Percentiles rank a stretch among this genome's conserved stretches.
Conservation (phyloP, 2,113 vertebrate species). For the Strix uralensis region DNA sequence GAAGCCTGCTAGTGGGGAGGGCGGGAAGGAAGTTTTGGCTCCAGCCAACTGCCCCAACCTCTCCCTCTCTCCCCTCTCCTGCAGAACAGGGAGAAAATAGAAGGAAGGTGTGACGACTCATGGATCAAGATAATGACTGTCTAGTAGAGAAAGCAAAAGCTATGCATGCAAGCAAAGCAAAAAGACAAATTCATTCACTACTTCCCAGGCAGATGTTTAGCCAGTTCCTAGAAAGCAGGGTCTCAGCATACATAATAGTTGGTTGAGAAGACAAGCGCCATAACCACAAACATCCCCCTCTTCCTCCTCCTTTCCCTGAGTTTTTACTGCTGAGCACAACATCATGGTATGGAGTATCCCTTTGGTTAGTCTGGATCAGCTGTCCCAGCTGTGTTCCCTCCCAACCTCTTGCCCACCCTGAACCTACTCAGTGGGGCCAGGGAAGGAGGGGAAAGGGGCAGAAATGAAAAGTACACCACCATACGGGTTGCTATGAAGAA, state of each 20-base stretch:
- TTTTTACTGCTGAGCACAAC: neutral
- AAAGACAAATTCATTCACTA: neutral
- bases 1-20: neutral
- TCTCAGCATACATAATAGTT: rapidly evolving
- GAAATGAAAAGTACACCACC: neutral
- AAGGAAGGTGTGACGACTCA: neutral
- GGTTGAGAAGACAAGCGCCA: neutral
- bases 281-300: rapidly evolving
- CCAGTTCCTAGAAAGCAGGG: neutral
- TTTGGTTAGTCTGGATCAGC: neutral
- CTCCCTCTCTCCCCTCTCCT: neutral
- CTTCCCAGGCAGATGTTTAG: neutral
- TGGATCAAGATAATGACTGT: neutral
- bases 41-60: neutral
- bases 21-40: neutral
- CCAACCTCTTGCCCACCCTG: neutral
- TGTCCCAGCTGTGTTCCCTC: neutral
- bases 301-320: neutral
- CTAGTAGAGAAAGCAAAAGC: neutral
- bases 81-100: neutral
- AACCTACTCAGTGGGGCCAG: neutral
- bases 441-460: neutral
- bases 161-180: neutral
- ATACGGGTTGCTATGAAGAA: neutral
- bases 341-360: neutral